Base-by-base conservation (phyloP, 2,113 vertebrate species). In the Oophaga pumilio region DNA sequence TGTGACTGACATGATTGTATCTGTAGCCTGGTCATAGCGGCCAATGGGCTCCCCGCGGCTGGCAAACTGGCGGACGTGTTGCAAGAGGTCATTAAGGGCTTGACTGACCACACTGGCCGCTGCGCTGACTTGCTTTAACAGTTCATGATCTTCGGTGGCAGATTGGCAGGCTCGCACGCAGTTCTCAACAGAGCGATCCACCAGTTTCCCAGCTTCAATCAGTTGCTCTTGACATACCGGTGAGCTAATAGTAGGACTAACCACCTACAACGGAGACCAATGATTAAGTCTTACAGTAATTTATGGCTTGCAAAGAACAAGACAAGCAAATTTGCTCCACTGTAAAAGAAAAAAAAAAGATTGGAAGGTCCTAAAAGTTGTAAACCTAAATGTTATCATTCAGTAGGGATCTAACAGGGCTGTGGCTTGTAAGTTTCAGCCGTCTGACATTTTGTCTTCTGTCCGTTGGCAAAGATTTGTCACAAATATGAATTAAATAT, bases 1-100 rank as follows among this genome's bases (percentile, higher is more conserved):
- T 0, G 98, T 99, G 91, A 99, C 98, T 0, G 97, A 99, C 97
- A 99, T 99, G 93, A 99, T 99, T 4, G 98, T 99, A 91, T 99
- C 98, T 0, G 97, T 99, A 89, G 98, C 98, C 93, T 99, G 98
- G 95, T 99, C 98, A 1, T 99, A 99, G 89, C 98, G 97, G 7
- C 98, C 98, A 2, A 99, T 99, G 85, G 98, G 98, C 89, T 99
- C 98, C 0, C 97, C 98, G 0, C 97, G 93, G 93, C 98, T 98
- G 52, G 97, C 97, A 7, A 99, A 98, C 91, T 98, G 98, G 1
- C 98, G 96, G 8, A 99, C 97, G 0, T 99, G 98, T 92, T 97
- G 98, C 91, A 99, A 95, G 87, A 99, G 97, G 89, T 99, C 98
- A 1, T 91, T 92, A 78, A 99, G 96, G 13, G 98, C 97, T 92